A percentile compares a stretch with the other conserved stretches of the same genome.
These are phyloP conservation scores for Centroberyx gerrardi DNA, from an alignment of 2,797 vertebrate species.

Conservation along the genomic window DNA sequence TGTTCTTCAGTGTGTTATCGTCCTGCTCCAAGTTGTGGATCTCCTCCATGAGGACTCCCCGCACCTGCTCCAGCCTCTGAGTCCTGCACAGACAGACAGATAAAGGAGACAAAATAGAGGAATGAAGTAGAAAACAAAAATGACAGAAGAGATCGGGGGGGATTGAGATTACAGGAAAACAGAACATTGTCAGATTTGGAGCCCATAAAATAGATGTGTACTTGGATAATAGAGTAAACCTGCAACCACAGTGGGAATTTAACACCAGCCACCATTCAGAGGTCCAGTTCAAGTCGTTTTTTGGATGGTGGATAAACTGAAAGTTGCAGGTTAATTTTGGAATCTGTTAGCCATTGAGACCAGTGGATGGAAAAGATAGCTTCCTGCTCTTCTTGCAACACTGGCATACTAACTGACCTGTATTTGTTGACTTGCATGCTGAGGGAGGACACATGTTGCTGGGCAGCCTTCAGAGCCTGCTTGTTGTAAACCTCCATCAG, in stretches of 20 bases:
- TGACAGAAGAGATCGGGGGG: neutral
- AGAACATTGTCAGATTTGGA: neutral
- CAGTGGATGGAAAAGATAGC: neutral
- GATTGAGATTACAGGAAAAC: neutral
- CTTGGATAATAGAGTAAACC: neutral
- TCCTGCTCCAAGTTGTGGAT: slow-evolving; percentile 90
- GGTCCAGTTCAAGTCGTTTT: neutral
- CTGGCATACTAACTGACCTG: slow-evolving; percentile 83
- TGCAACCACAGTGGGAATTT: neutral
- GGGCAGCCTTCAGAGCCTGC: slow-evolving; percentile 86
- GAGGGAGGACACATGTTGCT: slow-evolving; percentile 88
- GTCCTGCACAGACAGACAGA: slow-evolving; percentile 79
- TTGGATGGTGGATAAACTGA: neutral
- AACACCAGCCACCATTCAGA: neutral
- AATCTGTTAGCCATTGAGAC: neutral
- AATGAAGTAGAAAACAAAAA: slow-evolving; percentile 2
- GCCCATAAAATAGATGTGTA: neutral
- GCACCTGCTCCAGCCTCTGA: slow-evolving; percentile 86
- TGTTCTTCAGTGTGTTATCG: slow-evolving; percentile 85
- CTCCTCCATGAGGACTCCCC: slow-evolving; percentile 86
- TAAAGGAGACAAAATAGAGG: neutral
- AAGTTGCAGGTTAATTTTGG: neutral
- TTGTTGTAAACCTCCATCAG: slow-evolving; percentile 90
- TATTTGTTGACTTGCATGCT: slow-evolving; percentile 82
- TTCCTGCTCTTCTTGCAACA: neutral